Percentiles rank a stretch among this genome's conserved stretches.
These are phyloP conservation scores for Acanthurus leucopareius DNA, from an alignment of 2,797 vertebrate species.

Conservation along the genomic window DNA sequence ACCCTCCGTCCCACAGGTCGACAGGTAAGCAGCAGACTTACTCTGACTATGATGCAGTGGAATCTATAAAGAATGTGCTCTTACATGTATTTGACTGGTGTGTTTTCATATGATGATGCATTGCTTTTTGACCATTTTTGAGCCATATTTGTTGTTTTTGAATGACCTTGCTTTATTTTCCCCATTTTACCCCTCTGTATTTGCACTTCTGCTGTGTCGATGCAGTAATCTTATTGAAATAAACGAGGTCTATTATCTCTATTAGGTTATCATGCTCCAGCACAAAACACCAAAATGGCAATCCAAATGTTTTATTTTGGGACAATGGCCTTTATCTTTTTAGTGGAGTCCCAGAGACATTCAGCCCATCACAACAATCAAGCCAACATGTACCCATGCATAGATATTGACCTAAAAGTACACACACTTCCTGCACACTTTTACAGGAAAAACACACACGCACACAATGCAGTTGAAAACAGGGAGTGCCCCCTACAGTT, in stretches of 20 bases:
- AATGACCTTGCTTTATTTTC: background rate
- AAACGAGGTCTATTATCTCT: background rate
- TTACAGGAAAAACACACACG: constrained; percentile 37
- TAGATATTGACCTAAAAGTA: constrained; percentile 42
- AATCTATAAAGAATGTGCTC: background rate
- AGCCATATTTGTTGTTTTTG: background rate
- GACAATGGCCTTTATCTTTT: background rate
- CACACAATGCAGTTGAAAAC: constrained; percentile 48
- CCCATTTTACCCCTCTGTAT: background rate
- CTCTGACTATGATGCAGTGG: background rate
- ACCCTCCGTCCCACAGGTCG: background rate
- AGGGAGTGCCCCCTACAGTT: constrained; percentile 69
- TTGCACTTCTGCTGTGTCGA: background rate
- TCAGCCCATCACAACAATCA: constrained; percentile 38
- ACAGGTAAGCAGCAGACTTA: background rate
- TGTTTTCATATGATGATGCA: too few species aligned
- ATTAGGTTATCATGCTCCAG: background rate
- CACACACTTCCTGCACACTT: constrained; percentile 19
- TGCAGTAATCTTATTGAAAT: constrained; percentile 4
- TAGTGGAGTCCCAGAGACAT: background rate
- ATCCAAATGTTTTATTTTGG: background rate
- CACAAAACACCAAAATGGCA: background rate
- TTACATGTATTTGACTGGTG: background rate
- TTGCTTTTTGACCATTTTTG: background rate
- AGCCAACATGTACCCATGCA: constrained; percentile 42